A percentile compares a stretch with the other conserved stretches of the same genome.
These are phyloP conservation scores for Calonectris borealis DNA, from an alignment of 2,113 vertebrate species.

Conservation along the genomic window DNA sequence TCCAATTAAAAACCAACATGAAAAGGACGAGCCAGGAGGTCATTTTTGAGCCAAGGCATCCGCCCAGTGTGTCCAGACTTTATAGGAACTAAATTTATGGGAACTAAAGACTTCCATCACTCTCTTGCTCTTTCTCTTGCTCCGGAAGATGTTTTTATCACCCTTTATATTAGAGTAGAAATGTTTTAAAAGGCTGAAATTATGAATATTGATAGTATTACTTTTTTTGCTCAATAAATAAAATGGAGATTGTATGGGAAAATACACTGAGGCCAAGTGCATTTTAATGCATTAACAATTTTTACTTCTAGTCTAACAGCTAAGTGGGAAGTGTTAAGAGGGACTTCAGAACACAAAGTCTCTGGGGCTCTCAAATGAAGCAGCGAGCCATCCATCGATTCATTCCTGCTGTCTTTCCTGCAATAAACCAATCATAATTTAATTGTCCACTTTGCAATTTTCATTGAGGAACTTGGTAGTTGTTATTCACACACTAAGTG, in stretches of 20 bases:
- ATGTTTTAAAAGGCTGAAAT: neutral
- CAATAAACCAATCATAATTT: neutral
- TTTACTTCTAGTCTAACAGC: neutral
- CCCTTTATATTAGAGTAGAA: neutral
- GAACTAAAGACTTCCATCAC: slow-evolving; percentile 1
- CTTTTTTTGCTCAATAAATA: neutral
- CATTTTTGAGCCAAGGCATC: slow-evolving; percentile 39
- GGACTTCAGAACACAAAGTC: neutral
- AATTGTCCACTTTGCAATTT: neutral
- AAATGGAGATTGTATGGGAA: neutral
- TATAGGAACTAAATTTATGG: slow-evolving; percentile 24
- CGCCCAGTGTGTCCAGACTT: slow-evolving; percentile 39
- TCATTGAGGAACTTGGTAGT: neutral
- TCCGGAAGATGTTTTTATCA: neutral
- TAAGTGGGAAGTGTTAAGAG: neutral
- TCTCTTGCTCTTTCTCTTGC: neutral
- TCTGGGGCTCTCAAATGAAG: neutral
- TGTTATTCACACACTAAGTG: neutral
- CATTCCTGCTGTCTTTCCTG: neutral
- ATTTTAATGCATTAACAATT: neutral
- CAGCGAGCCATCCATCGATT: neutral
- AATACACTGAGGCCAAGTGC: neutral
- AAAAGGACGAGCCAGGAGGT: slow-evolving; percentile 33
- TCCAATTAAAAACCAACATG: slow-evolving; percentile 20
- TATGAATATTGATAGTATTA: neutral